phyloP scores from a whole-genome alignment of 2,113 vertebrate species.

The Cebidichthys violaceus region DNA sequence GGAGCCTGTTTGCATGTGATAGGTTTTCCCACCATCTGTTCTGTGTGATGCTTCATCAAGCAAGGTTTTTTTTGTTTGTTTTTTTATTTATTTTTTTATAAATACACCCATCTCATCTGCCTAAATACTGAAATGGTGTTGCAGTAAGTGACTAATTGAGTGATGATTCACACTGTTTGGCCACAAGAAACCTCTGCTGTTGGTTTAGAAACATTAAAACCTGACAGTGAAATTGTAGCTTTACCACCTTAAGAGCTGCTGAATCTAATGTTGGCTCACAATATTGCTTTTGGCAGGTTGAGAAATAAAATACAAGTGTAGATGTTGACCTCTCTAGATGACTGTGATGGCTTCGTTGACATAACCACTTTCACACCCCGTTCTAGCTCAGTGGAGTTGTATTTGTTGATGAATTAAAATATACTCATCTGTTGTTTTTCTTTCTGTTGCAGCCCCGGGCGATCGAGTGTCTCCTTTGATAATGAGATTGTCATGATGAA shows the following conservation, averaged over 20 bases:
- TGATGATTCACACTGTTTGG: constrained; percentile 60
- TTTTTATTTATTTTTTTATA: no score
- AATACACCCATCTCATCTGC: constrained; percentile 30
- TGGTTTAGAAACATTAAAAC: constrained; percentile 38
- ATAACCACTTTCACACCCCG: neutral
- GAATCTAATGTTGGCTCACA: constrained; percentile 21
- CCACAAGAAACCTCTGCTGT: constrained; percentile 48
- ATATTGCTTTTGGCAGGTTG: constrained; percentile 9
- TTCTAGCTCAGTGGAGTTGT: neutral
- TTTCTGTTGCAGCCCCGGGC: constrained; percentile 87
- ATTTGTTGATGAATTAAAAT: neutral
- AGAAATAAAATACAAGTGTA: constrained; percentile 7
- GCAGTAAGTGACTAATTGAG: constrained; percentile 53
- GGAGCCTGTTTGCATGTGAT: constrained; percentile 65
- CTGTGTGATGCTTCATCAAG: constrained; percentile 55
- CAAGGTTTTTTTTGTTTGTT: constrained; percentile 16
- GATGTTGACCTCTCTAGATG: constrained; percentile 22
- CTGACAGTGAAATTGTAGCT: constrained; percentile 38
- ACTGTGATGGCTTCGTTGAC: constrained; percentile 21
- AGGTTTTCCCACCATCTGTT: constrained; percentile 64
- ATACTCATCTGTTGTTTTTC: constrained; percentile 20
- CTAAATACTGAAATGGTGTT: constrained; percentile 36
- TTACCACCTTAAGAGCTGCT: constrained; percentile 21
- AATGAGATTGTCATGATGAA: constrained; percentile 99
- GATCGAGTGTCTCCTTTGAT: constrained; percentile 90